A percentile compares a stretch with the other conserved stretches of the same genome.
These are phyloP conservation scores for Trichosurus vulpecula DNA, from an alignment of 2,797 vertebrate species.

Conservation along the genomic window DNA sequence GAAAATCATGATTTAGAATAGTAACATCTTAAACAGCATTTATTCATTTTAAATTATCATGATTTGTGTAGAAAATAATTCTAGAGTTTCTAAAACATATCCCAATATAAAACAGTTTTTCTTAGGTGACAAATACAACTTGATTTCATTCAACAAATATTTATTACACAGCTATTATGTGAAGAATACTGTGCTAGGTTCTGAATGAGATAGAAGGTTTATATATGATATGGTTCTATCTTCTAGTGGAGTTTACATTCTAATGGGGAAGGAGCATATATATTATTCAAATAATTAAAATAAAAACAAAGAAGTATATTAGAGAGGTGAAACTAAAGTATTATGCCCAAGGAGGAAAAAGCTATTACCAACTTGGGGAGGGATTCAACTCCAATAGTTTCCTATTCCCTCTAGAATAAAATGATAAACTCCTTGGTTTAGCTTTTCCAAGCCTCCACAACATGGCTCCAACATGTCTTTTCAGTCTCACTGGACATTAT, in stretches of 20 bases:
- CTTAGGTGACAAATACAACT: neutral
- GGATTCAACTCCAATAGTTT: neutral
- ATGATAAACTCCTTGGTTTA: neutral
- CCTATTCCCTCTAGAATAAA: neutral
- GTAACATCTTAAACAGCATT: neutral
- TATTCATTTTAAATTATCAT: neutral
- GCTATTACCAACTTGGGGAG: neutral
- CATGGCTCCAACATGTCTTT: neutral
- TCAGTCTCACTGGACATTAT: neutral
- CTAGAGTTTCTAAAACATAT: neutral
- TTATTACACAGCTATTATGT: neutral
- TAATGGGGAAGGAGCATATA: neutral
- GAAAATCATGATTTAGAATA: slow-evolving; percentile 60
- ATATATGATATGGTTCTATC: neutral
- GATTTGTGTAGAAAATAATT: neutral
- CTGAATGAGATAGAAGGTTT: neutral
- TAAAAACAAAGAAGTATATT: neutral
- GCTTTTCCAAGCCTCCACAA: neutral
- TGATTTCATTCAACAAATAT: neutral
- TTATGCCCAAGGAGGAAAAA: neutral
- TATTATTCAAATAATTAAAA: neutral
- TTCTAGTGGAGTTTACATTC: neutral
- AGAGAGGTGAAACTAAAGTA: neutral
- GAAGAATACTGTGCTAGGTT: neutral
- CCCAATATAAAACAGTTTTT: neutral